Conservation (phyloP, 2,797 vertebrate genomes). For the Semaprochilodus insignis region DNA sequence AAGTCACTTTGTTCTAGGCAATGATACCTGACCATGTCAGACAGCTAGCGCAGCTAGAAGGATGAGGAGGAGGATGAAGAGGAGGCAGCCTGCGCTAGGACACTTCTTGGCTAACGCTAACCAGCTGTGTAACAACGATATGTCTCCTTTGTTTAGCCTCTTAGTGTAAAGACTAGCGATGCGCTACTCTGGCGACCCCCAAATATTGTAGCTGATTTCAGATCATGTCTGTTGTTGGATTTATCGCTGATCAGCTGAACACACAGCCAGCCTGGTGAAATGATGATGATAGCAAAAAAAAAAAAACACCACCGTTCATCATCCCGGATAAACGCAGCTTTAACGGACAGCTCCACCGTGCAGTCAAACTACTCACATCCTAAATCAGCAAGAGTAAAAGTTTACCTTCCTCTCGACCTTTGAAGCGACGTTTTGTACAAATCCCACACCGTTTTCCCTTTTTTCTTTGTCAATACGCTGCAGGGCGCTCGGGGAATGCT, state of each 20-base stretch:
- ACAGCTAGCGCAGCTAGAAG: too few species aligned
- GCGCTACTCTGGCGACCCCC: neutral
- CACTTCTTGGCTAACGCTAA: neutral
- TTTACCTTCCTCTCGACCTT: constrained; percentile 48
- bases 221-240: neutral
- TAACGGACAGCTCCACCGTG: too few species aligned
- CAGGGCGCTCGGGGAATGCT: constrained; percentile 76
- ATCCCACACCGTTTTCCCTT: constrained; percentile 72
- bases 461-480: constrained; percentile 77
- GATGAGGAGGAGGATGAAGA: too few species aligned
- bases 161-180: neutral
- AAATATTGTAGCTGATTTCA: neutral
- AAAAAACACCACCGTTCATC: neutral
- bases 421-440: constrained; percentile 46
- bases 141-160: too few species aligned
- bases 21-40: neutral
- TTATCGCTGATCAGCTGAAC: neutral
- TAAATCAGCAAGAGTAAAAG: neutral
- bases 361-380: neutral
- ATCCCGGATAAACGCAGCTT: neutral
- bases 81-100: neutral
- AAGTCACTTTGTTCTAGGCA: neutral
- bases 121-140: neutral
- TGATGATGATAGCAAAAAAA: neutral
- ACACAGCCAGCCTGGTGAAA: neutral